Evolutionary conservation across 2,797 vertebrate species (phyloP), one percentile per base, ranked within the genome.

Genomic region (Okamejei kenojei): DNA sequence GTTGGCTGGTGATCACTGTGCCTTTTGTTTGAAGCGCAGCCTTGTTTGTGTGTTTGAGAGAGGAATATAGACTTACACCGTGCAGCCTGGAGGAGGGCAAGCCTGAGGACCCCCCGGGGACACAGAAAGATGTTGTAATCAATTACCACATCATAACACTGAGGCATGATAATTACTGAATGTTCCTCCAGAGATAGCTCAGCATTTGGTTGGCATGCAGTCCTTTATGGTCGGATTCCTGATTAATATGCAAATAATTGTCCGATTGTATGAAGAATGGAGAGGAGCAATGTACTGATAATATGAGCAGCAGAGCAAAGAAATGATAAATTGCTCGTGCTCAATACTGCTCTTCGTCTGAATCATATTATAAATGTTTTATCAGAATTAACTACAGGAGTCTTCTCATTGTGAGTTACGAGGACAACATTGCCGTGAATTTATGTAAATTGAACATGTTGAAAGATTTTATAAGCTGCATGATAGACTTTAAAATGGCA

Each of bases 191-290:
- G 96, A 97, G 97, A 97, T 96, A 96, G 95, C 94, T 95, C 95
- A 95, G 96, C 96, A 96, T 96, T 97, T 97, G 96, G 97, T 96
- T 95, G 95, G 95, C 95, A 96, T 96, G 95, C 95, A 7, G 95
- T 96, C 96, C 95, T 97, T 97, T 97, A 96, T 95, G 96, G 97
- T 97, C 96, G 96, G 96, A 96, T 96, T 96, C 96, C 97, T 98
- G 97, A 98, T 98, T 98, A 98, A 97, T 98, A 98, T 98, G 97
- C 97, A 97, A 98, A 98, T 98, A 97, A 97, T 97, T 96, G 96
- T 96, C 96, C 97, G 96, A 97, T 97, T 96, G 97, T 96, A 96
- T 97, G 97, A 97, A 97, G 97, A 97, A 97, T 97, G 96, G 97
- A 95, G 96, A 96, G 96, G 96, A 96, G 96, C 96, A 97, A 96